Percentiles rank a stretch among this genome's conserved stretches.
Evolutionary conservation across 1,140 invertebrate species (phyloP).

Genomic region (Tetranychus urticae): DNA sequence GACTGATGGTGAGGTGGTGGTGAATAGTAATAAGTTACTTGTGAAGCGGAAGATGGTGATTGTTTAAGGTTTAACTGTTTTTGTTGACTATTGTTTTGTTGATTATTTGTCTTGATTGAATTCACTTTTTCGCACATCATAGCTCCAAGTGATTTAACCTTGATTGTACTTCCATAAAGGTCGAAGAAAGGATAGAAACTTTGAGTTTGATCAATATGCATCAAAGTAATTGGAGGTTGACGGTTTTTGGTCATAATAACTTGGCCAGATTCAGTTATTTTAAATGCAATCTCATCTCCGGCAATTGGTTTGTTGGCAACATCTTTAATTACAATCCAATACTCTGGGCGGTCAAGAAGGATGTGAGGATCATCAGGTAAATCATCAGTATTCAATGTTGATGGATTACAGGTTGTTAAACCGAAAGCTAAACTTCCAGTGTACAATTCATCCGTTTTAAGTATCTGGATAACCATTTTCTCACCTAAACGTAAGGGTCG

Average conservation of each 20-base stretch:
- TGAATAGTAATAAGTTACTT: too few relatives aligned
- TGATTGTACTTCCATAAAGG: constrained; percentile 74
- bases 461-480: constrained; percentile 57
- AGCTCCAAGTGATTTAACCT: constrained; percentile 42
- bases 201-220: constrained; percentile 77
- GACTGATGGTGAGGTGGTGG: too few relatives aligned
- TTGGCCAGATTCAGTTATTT: constrained; percentile 50
- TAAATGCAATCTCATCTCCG: constrained; percentile 75
- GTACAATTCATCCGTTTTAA: constrained; percentile 58
- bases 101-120: neutral
- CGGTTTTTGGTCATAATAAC: constrained; percentile 70
- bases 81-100: too few relatives aligned
- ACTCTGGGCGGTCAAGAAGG: constrained; percentile 75
- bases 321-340: constrained; percentile 87
- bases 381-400: constrained; percentile 35
- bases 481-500: constrained; percentile 60
- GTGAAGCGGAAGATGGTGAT: too few relatives aligned
- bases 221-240: constrained; percentile 48
- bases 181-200: constrained; percentile 85
- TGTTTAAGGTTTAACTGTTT: too few relatives aligned
- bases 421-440: constrained; percentile 70
- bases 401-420: constrained; percentile 74
- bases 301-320: constrained; percentile 53
- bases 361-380: constrained; percentile 79
- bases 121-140: neutral